Base-by-base conservation (phyloP, 2,113 vertebrate genomes). In the Ptyas mucosa region DNA sequence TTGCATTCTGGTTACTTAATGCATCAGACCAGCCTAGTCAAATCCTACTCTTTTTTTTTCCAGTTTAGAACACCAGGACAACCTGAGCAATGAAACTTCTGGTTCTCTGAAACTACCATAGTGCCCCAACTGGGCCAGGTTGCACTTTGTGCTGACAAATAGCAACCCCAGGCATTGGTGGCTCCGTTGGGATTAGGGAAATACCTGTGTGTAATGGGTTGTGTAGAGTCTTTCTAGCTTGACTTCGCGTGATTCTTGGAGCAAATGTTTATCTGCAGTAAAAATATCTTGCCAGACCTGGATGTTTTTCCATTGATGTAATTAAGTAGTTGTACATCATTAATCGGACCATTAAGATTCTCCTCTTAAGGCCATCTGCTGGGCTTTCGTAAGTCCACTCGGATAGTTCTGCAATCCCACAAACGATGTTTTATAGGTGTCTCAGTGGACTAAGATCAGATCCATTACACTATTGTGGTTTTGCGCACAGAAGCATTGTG, bases 231-330 rank as follows among this genome's bases (percentile, higher is more conserved):
- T 81, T 64, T 51, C 20, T 8, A 81, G n/a, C 0, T 26, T 43
- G 7, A 26, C n/a, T 34, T 34, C 21, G 15, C 24, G 4, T 55
- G 26, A 54, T 75, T 46, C 14, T 46, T 89, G 51, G 34, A 89
- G 15, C 8, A 92, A 81, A 92, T 81, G 46, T 92, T 87, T 91
- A 86, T 49, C 53, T 58, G 34, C 39, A 14, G 87, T 75, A 87
- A 64, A 89, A 92, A 55, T 39, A 75, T 81, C 87, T 0, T 9
- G 88, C 85, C 0, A 15, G 2, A 43, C 29, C 49, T 5, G 1
- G 39, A 49, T 86, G 86, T 1, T 61, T 92, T n/a, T 53, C 14
- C 18, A 8, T 0, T 1, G 21, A 46, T 0, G 0, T 57, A n/a
- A 0, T 26, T 1, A 34, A 14, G 87, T 55, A 43, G 91, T 20